Conservation (phyloP, 2,888 invertebrate species). For the Aquatica leii region DNA sequence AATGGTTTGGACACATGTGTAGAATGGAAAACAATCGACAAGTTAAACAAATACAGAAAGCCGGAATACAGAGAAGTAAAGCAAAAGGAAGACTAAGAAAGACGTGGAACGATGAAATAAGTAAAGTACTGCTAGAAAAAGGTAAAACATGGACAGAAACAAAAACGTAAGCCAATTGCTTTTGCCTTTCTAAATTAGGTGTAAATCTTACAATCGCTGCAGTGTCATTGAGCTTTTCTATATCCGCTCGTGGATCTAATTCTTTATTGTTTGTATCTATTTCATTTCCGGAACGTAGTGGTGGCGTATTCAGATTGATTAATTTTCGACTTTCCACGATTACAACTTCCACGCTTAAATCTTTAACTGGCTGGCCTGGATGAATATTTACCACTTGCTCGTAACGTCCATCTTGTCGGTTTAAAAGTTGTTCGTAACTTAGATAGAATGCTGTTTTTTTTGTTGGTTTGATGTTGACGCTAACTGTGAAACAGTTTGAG, state of each 20-base stretch:
- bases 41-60: too few relatives aligned
- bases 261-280: constrained; percentile 65
- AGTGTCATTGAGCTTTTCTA: constrained; percentile 47
- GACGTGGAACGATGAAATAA: too few relatives aligned
- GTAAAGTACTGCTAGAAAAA: too few relatives aligned
- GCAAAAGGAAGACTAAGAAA: too few relatives aligned
- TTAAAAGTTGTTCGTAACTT: constrained; percentile 76
- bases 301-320: constrained; percentile 68
- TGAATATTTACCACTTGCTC: constrained; percentile 74
- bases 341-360: constrained; percentile 68
- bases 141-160: too few relatives aligned
- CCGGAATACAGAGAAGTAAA: too few relatives aligned
- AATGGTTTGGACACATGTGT: too few relatives aligned
- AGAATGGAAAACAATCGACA: too few relatives aligned
- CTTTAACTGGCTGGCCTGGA: constrained; percentile 71
- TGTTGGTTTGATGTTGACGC: constrained; percentile 71
- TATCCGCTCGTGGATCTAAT: constrained; percentile 54
- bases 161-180: constrained; percentile 61
- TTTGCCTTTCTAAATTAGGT: constrained; percentile 69
- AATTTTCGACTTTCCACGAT: constrained; percentile 71
- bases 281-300: constrained; percentile 71
- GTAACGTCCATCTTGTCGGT: constrained; percentile 71
- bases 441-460: constrained; percentile 74
- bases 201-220: constrained; percentile 63
- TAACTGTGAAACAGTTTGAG: constrained; percentile 74